Base-by-base conservation (phyloP, 2,888 invertebrate genomes). In the Nemotelus pantherinus region DNA sequence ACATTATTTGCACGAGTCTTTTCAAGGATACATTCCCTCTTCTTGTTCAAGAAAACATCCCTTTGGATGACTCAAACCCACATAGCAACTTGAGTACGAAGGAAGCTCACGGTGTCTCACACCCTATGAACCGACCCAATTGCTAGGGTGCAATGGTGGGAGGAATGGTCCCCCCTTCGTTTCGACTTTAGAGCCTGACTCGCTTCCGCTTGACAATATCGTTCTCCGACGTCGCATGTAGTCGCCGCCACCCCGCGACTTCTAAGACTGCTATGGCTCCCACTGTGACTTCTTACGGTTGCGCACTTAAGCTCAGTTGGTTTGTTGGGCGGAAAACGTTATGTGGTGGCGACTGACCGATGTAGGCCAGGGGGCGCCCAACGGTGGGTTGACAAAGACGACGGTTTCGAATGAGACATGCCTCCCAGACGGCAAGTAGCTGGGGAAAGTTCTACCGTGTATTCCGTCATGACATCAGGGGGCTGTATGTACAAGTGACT, bases 151-250 rank as follows among this genome's bases (percentile, higher is more conserved):
- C 25, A 57, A 43, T 71, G 55, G 74, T 74, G 74, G 74, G 74
- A 74, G 74, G 74, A 74, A 63, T 63, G 60, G 60, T 74, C 60
- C 48, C 74, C 63, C 60, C 74, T 74, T 60, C 63, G 25, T 9
- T 41, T 53, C 53, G 25, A 50, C n/a, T 44, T 39, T 43, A 55
- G 43, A 50, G 10, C 55, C 3, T 50, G 50, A 55, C 25, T 50
- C 39, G 25, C 53, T 70, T 70, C 60, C 63, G 60, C 48, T 47
- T 3, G 47, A 60, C 5, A 47, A 47, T 41, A 43, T 43, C 41
- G 50, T 72, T 72, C 63, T 74, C 74, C 63, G 53, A 7, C n/a
- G 9, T 47, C 50, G n/a, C 65, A 25, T 47, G 48, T 48, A 10
- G 72, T 45, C 41, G 3, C n/a, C 70, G 6, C 3, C 67, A 10